Conservation (phyloP, 1,140 invertebrate species). For the Sinonovacula constricta region DNA sequence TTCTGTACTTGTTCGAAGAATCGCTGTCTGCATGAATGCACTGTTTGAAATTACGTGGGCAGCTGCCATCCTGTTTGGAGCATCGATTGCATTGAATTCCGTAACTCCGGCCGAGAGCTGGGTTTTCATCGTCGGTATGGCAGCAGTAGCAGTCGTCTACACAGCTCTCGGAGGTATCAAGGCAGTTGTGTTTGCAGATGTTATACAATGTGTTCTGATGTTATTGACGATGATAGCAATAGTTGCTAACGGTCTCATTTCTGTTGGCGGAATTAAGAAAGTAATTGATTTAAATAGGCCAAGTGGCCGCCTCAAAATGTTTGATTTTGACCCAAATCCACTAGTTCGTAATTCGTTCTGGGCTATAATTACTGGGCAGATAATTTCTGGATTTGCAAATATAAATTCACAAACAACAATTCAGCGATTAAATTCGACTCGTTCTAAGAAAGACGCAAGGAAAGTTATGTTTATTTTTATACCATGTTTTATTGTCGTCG, state of each 20-base stretch:
- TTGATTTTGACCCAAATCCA: conserved; percentile 31
- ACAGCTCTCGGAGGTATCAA: conserved; percentile 29
- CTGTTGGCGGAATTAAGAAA: not conserved
- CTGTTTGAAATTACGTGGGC: conserved; percentile 7
- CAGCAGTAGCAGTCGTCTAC: conserved; percentile 16
- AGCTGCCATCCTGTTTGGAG: conserved; percentile 16
- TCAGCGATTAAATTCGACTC: conserved; percentile 30
- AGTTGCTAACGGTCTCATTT: conserved; percentile 7
- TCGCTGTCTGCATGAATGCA: conserved; percentile 1
- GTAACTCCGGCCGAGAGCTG: conserved; percentile 13
- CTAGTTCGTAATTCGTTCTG: conserved; percentile 26
- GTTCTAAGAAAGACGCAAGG: conserved; percentile 18
- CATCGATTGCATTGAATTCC: conserved; percentile 8
- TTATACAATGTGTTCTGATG: too few relatives aligned
- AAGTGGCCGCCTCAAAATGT: conserved; percentile 12
- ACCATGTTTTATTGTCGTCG: conserved; percentile 9
- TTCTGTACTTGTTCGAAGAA: not conserved
- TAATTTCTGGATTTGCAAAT: not conserved
- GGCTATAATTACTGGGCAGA: conserved; percentile 23
- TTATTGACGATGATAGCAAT: too few relatives aligned
- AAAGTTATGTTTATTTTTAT: conserved; percentile 15
- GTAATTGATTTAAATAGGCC: conserved; percentile 9
- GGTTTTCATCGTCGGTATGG: conserved; percentile 9
- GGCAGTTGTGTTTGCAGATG: conserved; percentile 17
- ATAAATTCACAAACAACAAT: conserved; percentile 5